These are phyloP conservation scores for Natator depressus DNA, from an alignment of 2,113 vertebrate genomes.

Conservation along the genomic window DNA sequence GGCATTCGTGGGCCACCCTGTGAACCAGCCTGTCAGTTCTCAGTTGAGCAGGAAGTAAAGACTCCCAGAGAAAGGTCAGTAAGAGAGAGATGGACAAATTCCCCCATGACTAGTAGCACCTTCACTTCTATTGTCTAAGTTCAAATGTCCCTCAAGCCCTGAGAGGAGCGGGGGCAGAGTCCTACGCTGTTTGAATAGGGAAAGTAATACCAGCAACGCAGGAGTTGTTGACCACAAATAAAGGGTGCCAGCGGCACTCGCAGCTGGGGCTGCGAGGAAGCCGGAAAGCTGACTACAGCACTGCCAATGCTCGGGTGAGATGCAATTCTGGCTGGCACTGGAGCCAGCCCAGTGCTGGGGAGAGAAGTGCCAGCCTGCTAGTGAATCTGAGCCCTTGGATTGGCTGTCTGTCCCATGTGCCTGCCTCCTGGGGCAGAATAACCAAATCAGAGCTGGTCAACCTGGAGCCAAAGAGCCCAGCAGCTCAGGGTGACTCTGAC, in stretches of 20 bases:
- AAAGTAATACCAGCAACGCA: accelerated
- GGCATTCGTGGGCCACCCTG: not conserved
- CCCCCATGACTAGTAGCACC: not conserved
- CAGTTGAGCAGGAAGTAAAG: not conserved
- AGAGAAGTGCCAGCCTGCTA: not conserved
- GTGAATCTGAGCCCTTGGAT: not conserved
- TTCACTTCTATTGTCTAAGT: too few relatives aligned
- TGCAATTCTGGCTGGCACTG: not conserved
- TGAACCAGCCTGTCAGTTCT: not conserved
- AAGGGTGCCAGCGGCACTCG: not conserved
- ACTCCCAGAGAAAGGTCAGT: not conserved
- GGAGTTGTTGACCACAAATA: not conserved
- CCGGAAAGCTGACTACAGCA: not conserved
- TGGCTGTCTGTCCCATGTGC: not conserved
- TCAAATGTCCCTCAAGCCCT: too few relatives aligned
- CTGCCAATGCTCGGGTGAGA: not conserved
- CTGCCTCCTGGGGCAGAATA: not conserved
- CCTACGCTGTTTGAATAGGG: too few relatives aligned
- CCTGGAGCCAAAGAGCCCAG: not conserved
- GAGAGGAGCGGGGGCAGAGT: too few relatives aligned
- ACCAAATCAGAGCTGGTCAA: not conserved
- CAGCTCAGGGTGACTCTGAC: too few relatives aligned
- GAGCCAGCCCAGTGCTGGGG: not conserved
- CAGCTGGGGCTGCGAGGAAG: not conserved
- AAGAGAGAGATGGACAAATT: not conserved